phyloP scores from a whole-genome alignment of 1,140 invertebrate genomes.

The Psix sp. region DNA sequence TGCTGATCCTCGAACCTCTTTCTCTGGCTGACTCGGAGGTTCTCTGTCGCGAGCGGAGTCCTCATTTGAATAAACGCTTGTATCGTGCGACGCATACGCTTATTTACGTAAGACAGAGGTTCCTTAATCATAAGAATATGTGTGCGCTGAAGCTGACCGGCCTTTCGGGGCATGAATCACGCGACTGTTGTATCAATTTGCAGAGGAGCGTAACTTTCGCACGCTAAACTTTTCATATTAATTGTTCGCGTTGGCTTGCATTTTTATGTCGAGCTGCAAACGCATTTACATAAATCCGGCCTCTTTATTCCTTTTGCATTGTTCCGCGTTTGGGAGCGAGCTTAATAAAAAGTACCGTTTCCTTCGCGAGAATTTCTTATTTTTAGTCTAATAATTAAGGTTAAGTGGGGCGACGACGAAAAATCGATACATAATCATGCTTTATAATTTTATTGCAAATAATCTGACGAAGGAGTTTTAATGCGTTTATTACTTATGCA shows the following conservation, averaged over 20 bases:
- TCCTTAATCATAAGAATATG: conserved; percentile 57
- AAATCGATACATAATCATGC: conserved; percentile 47
- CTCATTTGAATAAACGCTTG: conserved; percentile 62
- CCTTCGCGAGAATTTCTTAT: conserved; percentile 41
- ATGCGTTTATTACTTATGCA: conserved; percentile 41
- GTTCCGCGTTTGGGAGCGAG: background rate
- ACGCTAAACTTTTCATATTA: conserved; percentile 22
- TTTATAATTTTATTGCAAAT: conserved; percentile 49
- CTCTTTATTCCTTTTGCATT: conserved; percentile 4
- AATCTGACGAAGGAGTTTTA: conserved; percentile 30
- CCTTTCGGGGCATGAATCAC: conserved; percentile 4
- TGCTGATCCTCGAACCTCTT: conserved; percentile 38
- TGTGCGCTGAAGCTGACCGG: conserved; percentile 11
- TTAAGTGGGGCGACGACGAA: conserved; percentile 28
- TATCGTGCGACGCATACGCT: conserved; percentile 46
- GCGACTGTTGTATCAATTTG: conserved; percentile 14
- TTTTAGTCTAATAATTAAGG: conserved; percentile 49
- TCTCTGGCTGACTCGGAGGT: conserved; percentile 16
- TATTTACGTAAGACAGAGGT: conserved; percentile 56
- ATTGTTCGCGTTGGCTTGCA: conserved; percentile 21
- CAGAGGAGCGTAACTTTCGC: conserved; percentile 13
- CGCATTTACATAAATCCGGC: conserved; percentile 1
- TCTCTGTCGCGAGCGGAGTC: conserved; percentile 19
- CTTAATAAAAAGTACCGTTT: conserved; percentile 47
- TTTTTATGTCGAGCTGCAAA: conserved; percentile 18